Conservation (phyloP, 2,888 invertebrate species). For the Eledone cirrhosa region DNA sequence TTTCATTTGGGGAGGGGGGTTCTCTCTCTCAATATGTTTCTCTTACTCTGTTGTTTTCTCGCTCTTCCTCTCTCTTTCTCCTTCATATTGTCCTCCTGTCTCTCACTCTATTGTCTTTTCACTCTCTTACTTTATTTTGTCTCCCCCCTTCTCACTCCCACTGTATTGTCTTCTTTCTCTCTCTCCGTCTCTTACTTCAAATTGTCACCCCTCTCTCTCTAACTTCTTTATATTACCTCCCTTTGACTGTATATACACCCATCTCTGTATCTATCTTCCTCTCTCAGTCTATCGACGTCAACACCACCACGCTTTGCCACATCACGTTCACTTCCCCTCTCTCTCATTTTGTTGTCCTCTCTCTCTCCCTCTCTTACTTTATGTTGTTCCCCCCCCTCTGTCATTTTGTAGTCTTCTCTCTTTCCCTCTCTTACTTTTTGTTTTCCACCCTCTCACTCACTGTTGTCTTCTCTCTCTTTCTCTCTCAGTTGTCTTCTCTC, state of each 20-base stretch:
- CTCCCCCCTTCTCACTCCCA: neutral
- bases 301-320: neutral
- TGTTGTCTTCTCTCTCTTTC: too few relatives aligned
- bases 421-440: too few relatives aligned
- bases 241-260: neutral
- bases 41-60: neutral
- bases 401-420: too few relatives aligned
- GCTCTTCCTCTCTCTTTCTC: neutral
- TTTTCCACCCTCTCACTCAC: neutral
- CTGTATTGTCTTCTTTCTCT: neutral
- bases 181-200: neutral
- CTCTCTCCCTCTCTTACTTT: neutral
- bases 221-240: neutral
- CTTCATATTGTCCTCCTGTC: neutral
- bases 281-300: neutral
- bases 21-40: neutral
- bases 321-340: neutral
- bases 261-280: neutral
- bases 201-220: neutral
- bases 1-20: neutral
- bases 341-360: neutral
- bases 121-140: neutral
- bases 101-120: neutral
- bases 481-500: too few relatives aligned
- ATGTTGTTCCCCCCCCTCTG: too few relatives aligned